Evolutionary conservation across 1,140 invertebrate species (phyloP), one percentile per base, ranked within the genome.

Genomic region (Carposina sasakii): DNA sequence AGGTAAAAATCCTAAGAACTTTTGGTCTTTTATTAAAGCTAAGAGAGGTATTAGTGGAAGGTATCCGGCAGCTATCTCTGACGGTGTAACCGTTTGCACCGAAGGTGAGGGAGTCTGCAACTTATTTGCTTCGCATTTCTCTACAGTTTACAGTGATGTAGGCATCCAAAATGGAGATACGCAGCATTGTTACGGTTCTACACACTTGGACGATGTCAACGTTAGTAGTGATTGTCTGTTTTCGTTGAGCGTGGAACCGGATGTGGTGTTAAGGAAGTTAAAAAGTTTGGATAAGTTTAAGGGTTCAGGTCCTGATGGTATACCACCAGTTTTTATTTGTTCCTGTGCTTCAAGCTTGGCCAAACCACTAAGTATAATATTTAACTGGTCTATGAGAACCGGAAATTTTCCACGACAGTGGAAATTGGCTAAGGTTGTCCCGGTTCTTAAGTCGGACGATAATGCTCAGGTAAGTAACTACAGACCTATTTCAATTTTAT

Each of bases 401-500:
- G 57, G 60, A 13, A 20, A 33, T 13, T 64, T 61, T 23, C 53
- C 64, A 0, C 12, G 17, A 9, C n/a, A 24, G 30, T 64, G 61
- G 61, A 67, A 61, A 34, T 30, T 15, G 22, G 48, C 58, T 0
- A 54, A 49, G 15, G 48, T 67, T 0, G 49, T 64, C 2, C 64
- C 60, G 1, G 43, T 63, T 8, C 31, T 50, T 16, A 61, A 63
- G 22, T 22, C 34, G n/a, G 57, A 50, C 15, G 37, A 45, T 10
- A 36, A 33, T 1, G 17, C 33, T 12, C 41, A 34, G 8, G 31
- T 60, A 21, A 17, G 39, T 22, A 52, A 60, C 45, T 63, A 63
- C 22, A 46, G 60, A 24, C 60, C 57, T 3, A 58, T 67, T n/a
- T 60, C 63, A 6, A 60, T 63, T n/a, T 33, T 67, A 5, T 43